Conservation (phyloP, 2,888 invertebrate genomes). For the Tupiocoris notatus region DNA sequence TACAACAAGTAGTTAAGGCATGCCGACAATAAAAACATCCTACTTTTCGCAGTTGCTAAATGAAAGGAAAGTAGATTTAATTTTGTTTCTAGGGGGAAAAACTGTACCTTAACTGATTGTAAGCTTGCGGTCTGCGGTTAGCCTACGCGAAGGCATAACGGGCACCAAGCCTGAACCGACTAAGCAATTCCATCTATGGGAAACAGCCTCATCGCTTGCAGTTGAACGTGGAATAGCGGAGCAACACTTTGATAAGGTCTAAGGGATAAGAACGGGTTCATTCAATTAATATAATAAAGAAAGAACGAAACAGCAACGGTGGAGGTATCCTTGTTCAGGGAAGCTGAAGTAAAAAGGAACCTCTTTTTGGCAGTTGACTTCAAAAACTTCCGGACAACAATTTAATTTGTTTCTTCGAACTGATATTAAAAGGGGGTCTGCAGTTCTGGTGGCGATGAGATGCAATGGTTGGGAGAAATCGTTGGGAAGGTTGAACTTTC, state of each 20-base stretch:
- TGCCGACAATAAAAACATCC: too few species aligned
- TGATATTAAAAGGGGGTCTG: constrained; percentile 31
- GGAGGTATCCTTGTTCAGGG: background rate
- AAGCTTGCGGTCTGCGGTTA: too few species aligned
- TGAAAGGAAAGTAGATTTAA: too few species aligned
- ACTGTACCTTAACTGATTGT: too few species aligned
- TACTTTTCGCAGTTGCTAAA: too few species aligned
- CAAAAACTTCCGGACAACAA: constrained; percentile 42
- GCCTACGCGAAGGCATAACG: too few species aligned
- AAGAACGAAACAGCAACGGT: background rate
- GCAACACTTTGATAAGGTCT: background rate
- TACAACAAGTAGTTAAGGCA: too few species aligned
- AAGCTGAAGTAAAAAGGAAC: constrained; percentile 2
- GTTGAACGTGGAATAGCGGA: background rate
- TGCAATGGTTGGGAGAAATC: background rate
- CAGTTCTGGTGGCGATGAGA: background rate
- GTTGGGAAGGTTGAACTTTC: constrained; percentile 3
- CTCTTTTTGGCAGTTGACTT: constrained; percentile 31
- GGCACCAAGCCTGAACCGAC: too few species aligned
- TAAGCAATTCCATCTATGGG: background rate
- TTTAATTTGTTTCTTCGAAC: constrained; percentile 41
- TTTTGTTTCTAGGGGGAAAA: too few species aligned
- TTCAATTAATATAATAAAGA: constrained; percentile 40
- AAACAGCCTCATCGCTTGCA: background rate
- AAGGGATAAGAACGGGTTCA: background rate